A percentile compares a stretch with the other conserved stretches of the same genome.
Evolutionary conservation across 2,888 invertebrate species (phyloP).

Genomic region (Adelphocoris suturalis): DNA sequence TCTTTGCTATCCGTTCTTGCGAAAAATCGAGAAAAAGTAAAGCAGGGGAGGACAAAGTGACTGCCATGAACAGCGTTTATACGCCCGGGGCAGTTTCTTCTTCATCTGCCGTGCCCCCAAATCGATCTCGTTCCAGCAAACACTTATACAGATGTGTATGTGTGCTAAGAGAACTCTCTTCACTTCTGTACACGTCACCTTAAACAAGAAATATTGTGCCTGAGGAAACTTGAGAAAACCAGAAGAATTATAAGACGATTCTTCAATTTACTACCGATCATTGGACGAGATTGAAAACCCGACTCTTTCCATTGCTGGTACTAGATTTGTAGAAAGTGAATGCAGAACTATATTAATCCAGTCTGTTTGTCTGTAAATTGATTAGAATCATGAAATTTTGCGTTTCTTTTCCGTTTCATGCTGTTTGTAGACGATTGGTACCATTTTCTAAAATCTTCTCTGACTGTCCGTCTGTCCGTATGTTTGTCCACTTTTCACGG

Average conservation of each 20-base stretch:
- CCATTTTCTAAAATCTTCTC: no score
- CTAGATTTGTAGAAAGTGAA: no score
- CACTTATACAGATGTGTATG: slow-evolving; percentile 39
- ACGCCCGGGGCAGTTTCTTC: slow-evolving; percentile 57
- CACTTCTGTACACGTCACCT: background rate
- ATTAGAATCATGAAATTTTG: no score
- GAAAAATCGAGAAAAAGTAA: slow-evolving; percentile 28
- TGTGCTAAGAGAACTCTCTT: background rate
- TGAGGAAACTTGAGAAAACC: background rate
- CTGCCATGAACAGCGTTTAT: slow-evolving; percentile 55
- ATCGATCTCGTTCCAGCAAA: slow-evolving; percentile 3
- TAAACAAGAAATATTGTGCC: slow-evolving; percentile 16
- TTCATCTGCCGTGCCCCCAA: slow-evolving; percentile 32
- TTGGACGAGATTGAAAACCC: no score
- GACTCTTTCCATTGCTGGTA: no score
- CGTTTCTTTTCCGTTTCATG: no score
- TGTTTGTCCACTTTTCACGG: no score
- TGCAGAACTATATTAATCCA: no score
- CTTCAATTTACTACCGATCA: no score
- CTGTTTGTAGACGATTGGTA: no score
- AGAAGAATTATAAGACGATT: background rate
- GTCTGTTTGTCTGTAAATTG: no score
- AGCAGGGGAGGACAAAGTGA: slow-evolving; percentile 45
- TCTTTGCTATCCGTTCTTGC: slow-evolving; percentile 50
- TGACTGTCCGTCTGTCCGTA: no score